A percentile compares a stretch with the other conserved stretches of the same genome.
Conservation (phyloP, 92 coral and sea anemone species). For the Bergia puertoricense region DNA sequence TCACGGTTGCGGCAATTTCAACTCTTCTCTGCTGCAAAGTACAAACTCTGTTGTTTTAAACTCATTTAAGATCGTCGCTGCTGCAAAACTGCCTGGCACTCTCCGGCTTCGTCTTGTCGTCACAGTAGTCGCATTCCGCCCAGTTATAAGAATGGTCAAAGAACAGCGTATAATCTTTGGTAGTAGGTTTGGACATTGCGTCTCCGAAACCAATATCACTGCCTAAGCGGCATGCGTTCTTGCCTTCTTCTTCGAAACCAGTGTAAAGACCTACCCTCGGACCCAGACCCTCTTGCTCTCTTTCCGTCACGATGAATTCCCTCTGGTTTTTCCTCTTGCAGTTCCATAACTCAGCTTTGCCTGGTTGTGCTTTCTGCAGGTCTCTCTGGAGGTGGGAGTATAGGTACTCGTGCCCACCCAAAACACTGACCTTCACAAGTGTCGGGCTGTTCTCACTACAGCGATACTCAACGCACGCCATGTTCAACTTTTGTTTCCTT, state of each 20-base stretch:
- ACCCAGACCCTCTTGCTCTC: constrained; percentile 4
- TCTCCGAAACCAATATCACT: not conserved
- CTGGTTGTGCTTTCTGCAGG: constrained; percentile 13
- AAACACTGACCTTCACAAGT: constrained; percentile 13
- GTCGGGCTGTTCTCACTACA: constrained; percentile 37
- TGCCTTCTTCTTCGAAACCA: constrained; percentile 18
- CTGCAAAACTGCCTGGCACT: constrained; percentile 12
- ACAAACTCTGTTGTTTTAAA: not conserved
- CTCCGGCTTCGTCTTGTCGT: not conserved
- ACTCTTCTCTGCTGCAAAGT: too few species aligned
- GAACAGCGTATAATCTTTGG: constrained; percentile 13
- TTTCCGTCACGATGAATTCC: constrained; percentile 5
- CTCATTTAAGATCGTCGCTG: not conserved
- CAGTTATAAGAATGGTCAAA: not conserved
- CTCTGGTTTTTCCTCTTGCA: constrained; percentile 33
- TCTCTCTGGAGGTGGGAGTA: constrained; percentile 12
- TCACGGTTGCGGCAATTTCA: too few species aligned
- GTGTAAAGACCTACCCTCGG: constrained; percentile 9
- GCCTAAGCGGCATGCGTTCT: constrained; percentile 23
- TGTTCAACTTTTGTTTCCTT: not conserved
- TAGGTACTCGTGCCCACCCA: not conserved
- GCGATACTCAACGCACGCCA: constrained; percentile 17
- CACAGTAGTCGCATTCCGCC: constrained; percentile 25
- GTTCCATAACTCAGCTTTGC: constrained; percentile 27
- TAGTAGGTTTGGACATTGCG: not conserved